Evolutionary conservation across 2,797 vertebrate genomes (phyloP).

Genomic region (Acrossocheilus wenchowensis): DNA sequence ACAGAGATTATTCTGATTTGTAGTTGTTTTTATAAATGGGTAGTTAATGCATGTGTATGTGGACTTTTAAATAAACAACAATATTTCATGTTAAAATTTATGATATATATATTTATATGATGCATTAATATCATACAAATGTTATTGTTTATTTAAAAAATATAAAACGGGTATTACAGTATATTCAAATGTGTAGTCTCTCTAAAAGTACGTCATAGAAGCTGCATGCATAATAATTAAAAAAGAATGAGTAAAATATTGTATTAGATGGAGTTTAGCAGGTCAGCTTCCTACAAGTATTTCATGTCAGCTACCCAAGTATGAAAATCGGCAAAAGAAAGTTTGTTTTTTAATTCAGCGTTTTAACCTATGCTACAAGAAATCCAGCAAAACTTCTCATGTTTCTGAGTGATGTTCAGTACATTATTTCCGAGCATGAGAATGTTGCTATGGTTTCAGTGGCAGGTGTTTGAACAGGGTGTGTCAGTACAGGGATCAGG

Average conservation of each 20-base stretch:
- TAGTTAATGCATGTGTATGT: background rate
- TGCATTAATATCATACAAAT: background rate
- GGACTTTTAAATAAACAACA: background rate
- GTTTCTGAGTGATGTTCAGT: background rate
- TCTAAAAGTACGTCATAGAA: background rate
- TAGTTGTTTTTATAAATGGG: background rate
- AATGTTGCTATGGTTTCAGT: constrained; percentile 56
- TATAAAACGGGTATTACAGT: background rate
- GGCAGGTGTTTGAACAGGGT: constrained; percentile 72
- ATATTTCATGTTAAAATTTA: background rate
- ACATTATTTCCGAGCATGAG: background rate
- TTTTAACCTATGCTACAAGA: background rate
- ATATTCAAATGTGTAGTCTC: background rate
- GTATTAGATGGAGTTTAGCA: background rate
- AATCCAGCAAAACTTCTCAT: background rate
- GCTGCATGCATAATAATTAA: background rate
- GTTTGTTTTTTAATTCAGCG: no score
- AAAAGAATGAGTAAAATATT: background rate
- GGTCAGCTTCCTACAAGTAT: background rate
- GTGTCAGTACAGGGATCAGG: constrained; percentile 70
- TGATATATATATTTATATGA: background rate
- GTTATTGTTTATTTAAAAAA: background rate
- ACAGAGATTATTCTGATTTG: background rate
- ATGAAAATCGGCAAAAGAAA: background rate
- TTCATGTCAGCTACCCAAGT: background rate